These are phyloP conservation scores for Linnaemya vulpina DNA, from an alignment of 2,888 invertebrate genomes.

Conservation along the genomic window DNA sequence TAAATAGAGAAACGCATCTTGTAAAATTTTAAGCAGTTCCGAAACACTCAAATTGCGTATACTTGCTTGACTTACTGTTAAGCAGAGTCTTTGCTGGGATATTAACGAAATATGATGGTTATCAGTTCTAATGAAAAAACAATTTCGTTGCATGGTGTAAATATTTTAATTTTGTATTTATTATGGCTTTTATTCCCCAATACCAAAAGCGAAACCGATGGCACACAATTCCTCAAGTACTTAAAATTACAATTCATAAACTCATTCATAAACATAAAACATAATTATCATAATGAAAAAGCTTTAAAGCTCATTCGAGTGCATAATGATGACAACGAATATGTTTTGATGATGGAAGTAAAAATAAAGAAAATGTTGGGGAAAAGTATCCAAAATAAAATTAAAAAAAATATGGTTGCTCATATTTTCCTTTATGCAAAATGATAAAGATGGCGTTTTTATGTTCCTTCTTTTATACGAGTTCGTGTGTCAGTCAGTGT, in stretches of 20 bases:
- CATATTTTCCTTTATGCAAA: conserved; percentile 3
- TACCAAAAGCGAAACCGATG: background rate
- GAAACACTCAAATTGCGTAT: no score
- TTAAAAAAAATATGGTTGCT: conserved; percentile 50
- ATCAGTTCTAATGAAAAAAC: no score
- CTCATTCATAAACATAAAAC: background rate
- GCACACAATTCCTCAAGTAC: background rate
- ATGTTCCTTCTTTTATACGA: conserved; percentile 19
- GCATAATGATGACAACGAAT: conserved; percentile 64
- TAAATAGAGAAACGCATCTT: no score
- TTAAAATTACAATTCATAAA: background rate
- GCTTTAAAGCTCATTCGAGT: conserved; percentile 62
- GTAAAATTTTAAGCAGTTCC: no score
- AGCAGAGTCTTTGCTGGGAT: no score
- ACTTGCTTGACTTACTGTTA: no score
- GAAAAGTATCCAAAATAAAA: conserved; percentile 7
- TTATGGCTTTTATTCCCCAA: background rate
- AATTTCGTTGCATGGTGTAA: no score
- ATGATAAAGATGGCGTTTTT: conserved; percentile 45
- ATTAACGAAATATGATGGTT: no score
- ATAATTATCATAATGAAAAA: conserved; percentile 40
- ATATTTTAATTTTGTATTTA: background rate
- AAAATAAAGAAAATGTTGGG: conserved; percentile 13
- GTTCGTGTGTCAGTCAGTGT: conserved; percentile 30
- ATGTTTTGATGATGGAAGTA: conserved; percentile 53